Percentiles rank a stretch among this genome's conserved stretches.
Conservation (phyloP, 2,888 invertebrate genomes). For the Phrixothrix hirtus region DNA sequence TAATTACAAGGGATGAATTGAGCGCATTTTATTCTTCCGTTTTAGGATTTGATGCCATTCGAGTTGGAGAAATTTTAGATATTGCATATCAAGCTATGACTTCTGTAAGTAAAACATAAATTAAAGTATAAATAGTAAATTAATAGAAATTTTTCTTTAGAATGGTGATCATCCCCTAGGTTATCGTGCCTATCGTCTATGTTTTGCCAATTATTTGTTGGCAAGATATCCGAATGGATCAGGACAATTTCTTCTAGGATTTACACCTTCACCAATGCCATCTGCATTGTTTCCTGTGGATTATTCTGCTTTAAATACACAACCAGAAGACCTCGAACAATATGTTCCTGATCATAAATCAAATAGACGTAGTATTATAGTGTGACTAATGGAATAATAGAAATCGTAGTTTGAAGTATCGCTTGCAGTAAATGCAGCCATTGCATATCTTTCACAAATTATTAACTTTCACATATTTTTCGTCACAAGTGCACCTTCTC, state of each 20-base stretch:
- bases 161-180: constrained; percentile 70
- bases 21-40: constrained; percentile 73
- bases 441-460: constrained; percentile 23
- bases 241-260: constrained; percentile 73
- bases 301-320: constrained; percentile 74
- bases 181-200: constrained; percentile 70
- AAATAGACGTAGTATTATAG: constrained; percentile 71
- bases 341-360: constrained; percentile 70
- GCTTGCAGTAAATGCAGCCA: constrained; percentile 23
- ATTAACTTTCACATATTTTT: constrained; percentile 26
- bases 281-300: constrained; percentile 72
- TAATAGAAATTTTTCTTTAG: constrained; percentile 55
- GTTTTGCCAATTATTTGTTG: constrained; percentile 75
- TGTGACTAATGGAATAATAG: constrained; percentile 42
- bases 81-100: constrained; percentile 73
- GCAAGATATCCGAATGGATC: constrained; percentile 76
- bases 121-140: not conserved
- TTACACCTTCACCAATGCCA: constrained; percentile 60
- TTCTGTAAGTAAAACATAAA: constrained; percentile 61
- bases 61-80: constrained; percentile 69
- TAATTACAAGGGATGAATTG: constrained; percentile 68
- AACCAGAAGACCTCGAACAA: constrained; percentile 70
- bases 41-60: constrained; percentile 64
- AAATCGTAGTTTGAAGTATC: constrained; percentile 15
- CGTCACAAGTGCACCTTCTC: constrained; percentile 55